Evolutionary conservation across 2,797 vertebrate genomes (phyloP).

Genomic region (Phataginus tricuspis): DNA sequence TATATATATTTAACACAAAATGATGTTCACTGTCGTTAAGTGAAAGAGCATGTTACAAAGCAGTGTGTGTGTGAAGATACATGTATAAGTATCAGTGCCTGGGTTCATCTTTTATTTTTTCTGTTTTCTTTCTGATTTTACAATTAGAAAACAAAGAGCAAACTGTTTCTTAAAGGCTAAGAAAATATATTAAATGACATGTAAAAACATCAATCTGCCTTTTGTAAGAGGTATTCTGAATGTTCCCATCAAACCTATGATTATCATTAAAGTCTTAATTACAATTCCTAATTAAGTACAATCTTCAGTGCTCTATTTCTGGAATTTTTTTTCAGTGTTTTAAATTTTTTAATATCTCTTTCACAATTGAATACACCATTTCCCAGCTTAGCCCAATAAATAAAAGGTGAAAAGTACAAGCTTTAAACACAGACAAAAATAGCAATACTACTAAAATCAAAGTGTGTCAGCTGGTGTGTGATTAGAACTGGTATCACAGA

Average conservation of each 20-base stretch:
- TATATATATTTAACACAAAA: not conserved
- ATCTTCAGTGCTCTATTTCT: not conserved
- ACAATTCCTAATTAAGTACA: not conserved
- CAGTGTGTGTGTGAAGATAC: not conserved
- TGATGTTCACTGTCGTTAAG: not conserved
- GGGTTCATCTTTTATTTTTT: not conserved
- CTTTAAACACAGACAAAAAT: not conserved
- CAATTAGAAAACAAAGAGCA: not conserved
- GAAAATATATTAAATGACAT: not conserved
- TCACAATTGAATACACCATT: not conserved
- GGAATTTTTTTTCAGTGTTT: not conserved
- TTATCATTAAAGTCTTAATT: not conserved
- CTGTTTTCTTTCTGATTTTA: not conserved
- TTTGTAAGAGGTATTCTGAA: not conserved
- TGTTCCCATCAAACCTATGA: not conserved
- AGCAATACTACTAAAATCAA: not conserved
- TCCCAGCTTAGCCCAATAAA: not conserved
- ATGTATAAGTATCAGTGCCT: not conserved
- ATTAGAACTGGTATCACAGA: not conserved
- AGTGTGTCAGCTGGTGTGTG: not conserved
- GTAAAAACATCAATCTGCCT: not conserved
- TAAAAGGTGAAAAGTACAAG: not conserved
- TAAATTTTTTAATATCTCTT: conserved; percentile 1
- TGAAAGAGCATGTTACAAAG: not conserved
- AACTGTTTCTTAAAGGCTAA: not conserved